Base-by-base conservation (phyloP, 2,113 vertebrate species). In the Dromiciops gliroides region DNA sequence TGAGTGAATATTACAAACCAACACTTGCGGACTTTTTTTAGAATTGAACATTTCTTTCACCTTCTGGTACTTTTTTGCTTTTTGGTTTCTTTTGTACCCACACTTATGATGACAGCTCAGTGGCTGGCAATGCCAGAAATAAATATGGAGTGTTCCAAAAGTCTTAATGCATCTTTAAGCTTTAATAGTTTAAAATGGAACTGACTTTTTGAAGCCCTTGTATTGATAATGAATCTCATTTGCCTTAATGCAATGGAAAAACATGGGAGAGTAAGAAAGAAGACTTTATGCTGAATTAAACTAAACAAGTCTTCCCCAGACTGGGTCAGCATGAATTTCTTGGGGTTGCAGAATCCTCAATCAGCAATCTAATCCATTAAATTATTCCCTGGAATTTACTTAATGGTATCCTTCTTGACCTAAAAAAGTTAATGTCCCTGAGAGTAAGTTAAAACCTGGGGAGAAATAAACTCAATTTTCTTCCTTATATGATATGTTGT, bases 391-490 rank as follows among this genome's bases (percentile, higher is more conserved):
- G 19, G 67, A 83, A 83, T 44, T 83, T 83, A 44, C n/a, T 83
- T 44, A 44, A 83, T 83, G 19, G n/a, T 83, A 44, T 44, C n/a
- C 9, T 83, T 83, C n/a, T 83, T 83, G 67, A 44, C n/a, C 67
- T 44, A 44, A 83, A 44, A 83, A 83, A 44, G 16, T 22, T 44
- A 83, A 83, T 83, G 26, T 96, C 94, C 0, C n/a, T 97, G 23
- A 23, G 37, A 83, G n/a, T 90, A n/a, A 92, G 23, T 51, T 47
- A 93, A 93, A 96, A 83, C n/a, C 49, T 90, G 93, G 88, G 48
- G 26, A 51, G 90, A 96, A 92, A 90, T 91, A 44, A 92, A 94
- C 95, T 49, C 89, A 83, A 3, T 6, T 94, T 96, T 92, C 19
- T 93, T 47, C 47, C 67, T 67, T 91, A 28, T 96, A 51, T 51